phyloP scores from a whole-genome alignment of 2,797 vertebrate genomes.

The Percopsis omiscomaycus region DNA sequence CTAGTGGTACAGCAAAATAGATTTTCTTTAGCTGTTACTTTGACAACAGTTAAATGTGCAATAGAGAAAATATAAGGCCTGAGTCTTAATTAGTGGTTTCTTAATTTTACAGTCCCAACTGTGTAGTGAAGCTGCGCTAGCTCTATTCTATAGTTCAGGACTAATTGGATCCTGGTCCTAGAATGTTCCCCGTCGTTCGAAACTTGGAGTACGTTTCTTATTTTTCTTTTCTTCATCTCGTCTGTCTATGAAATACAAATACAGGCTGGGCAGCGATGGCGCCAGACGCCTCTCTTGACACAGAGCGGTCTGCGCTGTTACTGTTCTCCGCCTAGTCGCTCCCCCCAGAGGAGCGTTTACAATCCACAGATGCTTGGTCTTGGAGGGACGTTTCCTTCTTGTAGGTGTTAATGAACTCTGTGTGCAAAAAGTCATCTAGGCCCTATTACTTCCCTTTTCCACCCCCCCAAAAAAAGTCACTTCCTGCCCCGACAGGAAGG shows the following conservation, averaged over 20 bases:
- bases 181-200: constrained; percentile 63
- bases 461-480: constrained; percentile 43
- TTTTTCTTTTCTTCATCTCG: constrained; percentile 52
- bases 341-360: constrained; percentile 64
- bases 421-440: constrained; percentile 72
- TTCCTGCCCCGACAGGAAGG: constrained; percentile 66
- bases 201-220: constrained; percentile 45
- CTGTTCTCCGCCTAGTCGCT: constrained; percentile 52
- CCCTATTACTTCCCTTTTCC: constrained; percentile 58
- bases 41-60: constrained; percentile 99
- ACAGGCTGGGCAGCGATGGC: constrained; percentile 33
- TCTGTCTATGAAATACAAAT: constrained; percentile 61
- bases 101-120: constrained; percentile 70
- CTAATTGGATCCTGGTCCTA: constrained; percentile 67
- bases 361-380: constrained; percentile 66
- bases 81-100: constrained; percentile 98
- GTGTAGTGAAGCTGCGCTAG: constrained; percentile 63
- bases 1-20: constrained; percentile 99
- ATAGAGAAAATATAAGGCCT: constrained; percentile 99
- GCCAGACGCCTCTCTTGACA: constrained; percentile 54
- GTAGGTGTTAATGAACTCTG: constrained; percentile 57
- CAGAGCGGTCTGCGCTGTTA: constrained; percentile 46
- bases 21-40: constrained; percentile 98
- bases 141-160: constrained; percentile 65
- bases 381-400: constrained; percentile 25